These are phyloP conservation scores for Gephyroberyx darwinii DNA, from an alignment of 2,797 vertebrate species.

Conservation along the genomic window DNA sequence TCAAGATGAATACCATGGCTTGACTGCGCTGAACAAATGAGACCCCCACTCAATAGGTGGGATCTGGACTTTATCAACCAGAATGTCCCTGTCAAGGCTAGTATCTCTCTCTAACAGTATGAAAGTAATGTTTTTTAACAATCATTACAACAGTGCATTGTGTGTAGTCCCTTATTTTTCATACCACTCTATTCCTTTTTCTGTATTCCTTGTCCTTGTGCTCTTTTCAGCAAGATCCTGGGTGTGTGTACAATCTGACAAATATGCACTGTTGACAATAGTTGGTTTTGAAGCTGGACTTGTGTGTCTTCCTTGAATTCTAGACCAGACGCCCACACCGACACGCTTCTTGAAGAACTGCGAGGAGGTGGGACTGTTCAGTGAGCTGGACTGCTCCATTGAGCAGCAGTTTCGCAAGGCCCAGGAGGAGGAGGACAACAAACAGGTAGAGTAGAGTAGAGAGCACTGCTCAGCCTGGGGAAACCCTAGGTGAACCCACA, in stretches of 20 bases:
- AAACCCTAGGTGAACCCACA: constrained; percentile 34
- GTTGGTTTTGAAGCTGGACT: not conserved
- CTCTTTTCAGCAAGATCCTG: not conserved
- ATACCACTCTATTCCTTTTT: not conserved
- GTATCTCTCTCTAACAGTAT: constrained; percentile 47
- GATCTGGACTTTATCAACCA: constrained; percentile 74
- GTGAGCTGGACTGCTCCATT: constrained; percentile 95
- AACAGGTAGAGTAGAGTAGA: constrained; percentile 84
- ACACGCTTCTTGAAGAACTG: constrained; percentile 99
- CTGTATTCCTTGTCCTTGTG: not conserved
- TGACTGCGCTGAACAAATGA: constrained; percentile 68
- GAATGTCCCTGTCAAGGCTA: constrained; percentile 55
- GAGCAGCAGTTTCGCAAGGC: constrained; percentile 98
- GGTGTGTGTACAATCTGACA: not conserved
- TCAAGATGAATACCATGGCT: constrained; percentile 70
- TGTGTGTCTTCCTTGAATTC: constrained; percentile 43
- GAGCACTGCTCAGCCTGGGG: constrained; percentile 27
- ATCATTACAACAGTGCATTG: not conserved
- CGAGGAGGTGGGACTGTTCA: constrained; percentile 98
- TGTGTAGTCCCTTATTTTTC: not conserved
- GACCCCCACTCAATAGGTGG: constrained; percentile 68
- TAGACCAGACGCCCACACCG: constrained; percentile 98
- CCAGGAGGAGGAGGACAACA: constrained; percentile 96
- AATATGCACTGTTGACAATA: constrained; percentile 4
- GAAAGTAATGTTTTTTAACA: constrained; percentile 35